phyloP scores from a whole-genome alignment of 2,113 vertebrate genomes.

The Saguinus imperator region DNA sequence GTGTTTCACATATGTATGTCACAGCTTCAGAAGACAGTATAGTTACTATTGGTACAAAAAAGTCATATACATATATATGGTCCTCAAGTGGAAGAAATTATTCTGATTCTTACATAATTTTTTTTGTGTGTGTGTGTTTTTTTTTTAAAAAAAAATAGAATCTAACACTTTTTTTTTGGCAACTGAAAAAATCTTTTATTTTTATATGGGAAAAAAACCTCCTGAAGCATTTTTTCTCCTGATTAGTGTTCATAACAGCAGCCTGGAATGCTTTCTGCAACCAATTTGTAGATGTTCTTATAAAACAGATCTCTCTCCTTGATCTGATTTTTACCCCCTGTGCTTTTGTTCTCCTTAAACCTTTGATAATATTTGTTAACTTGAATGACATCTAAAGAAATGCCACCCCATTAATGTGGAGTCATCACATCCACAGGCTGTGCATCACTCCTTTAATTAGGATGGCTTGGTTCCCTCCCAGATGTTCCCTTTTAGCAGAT shows the following conservation, averaged over 20 bases:
- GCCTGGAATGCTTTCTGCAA: constrained; percentile 50
- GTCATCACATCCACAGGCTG: constrained; percentile 68
- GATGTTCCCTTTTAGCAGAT: constrained; percentile 86
- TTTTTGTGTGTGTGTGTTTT: no score
- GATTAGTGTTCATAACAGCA: neutral
- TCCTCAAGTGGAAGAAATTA: neutral
- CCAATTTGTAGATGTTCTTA: constrained; percentile 57
- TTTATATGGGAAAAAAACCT: constrained; percentile 53
- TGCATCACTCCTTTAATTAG: constrained; percentile 77
- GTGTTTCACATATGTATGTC: no score
- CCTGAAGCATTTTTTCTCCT: constrained; percentile 46
- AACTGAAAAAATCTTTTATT: constrained; percentile 52
- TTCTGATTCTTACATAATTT: neutral
- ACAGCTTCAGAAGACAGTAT: neutral
- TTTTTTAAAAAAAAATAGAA: neutral
- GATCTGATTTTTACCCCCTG: constrained; percentile 42
- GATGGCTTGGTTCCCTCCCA: constrained; percentile 83
- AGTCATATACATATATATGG: neutral
- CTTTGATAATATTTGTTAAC: constrained; percentile 65
- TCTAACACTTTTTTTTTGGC: neutral
- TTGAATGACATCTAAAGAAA: constrained; percentile 75
- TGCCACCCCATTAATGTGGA: constrained; percentile 59
- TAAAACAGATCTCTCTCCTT: constrained; percentile 67
- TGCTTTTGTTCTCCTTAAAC: constrained; percentile 66
- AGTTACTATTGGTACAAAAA: neutral